Percentiles rank a stretch among this genome's conserved stretches.
Evolutionary conservation across 2,888 invertebrate species (phyloP).

Genomic region (Caenorhabditis sp.): DNA sequence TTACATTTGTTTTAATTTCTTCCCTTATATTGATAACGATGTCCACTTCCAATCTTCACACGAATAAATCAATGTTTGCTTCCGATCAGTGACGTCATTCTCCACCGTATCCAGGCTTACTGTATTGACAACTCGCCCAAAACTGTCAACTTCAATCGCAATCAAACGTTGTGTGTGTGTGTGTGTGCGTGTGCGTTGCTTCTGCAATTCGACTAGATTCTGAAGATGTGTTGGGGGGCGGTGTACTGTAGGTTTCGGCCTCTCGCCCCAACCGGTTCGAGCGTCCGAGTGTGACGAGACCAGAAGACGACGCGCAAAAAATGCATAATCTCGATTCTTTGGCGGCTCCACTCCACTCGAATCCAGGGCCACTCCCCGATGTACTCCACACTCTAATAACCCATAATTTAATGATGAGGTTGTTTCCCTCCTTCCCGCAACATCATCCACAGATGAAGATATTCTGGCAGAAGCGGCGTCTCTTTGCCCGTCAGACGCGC

Average conservation of each 20-base stretch:
- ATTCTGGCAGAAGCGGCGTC: conserved; percentile 6
- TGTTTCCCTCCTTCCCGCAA: not conserved
- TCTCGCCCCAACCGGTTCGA: not conserved
- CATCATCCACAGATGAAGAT: conserved; percentile 39
- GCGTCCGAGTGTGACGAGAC: too few relatives aligned
- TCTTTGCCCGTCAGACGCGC: not conserved
- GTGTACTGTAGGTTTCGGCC: not conserved
- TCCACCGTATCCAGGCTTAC: conserved; percentile 2
- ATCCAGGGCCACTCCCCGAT: too few relatives aligned
- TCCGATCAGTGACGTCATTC: too few relatives aligned
- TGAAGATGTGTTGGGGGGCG: not conserved
- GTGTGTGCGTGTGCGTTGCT: too few relatives aligned
- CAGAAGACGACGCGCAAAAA: too few relatives aligned
- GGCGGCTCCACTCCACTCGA: too few relatives aligned
- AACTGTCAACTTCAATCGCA: conserved; percentile 47
- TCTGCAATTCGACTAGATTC: not conserved
- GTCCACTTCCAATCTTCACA: not conserved
- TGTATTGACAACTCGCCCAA: not conserved
- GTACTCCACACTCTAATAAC: conserved; percentile 42
- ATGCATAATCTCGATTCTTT: too few relatives aligned
- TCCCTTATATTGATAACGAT: not conserved
- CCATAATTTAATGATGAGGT: conserved; percentile 54
- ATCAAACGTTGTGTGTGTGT: conserved; percentile 14
- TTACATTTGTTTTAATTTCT: not conserved
- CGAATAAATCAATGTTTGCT: conserved; percentile 1